phyloP scores from a whole-genome alignment of 2,113 vertebrate species.

The Rhineura floridana region DNA sequence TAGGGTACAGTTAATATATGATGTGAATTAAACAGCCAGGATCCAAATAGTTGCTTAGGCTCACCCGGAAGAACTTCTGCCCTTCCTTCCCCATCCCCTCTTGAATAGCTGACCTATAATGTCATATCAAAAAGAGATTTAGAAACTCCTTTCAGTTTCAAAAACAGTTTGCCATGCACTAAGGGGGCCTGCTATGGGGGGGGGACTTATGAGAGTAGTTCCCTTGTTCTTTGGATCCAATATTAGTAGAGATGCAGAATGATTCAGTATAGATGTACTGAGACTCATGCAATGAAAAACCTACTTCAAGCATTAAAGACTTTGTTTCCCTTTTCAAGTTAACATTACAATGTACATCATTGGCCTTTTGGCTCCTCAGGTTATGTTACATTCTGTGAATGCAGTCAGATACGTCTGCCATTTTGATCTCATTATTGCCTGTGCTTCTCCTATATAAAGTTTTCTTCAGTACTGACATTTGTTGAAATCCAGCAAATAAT shows the following conservation, averaged over 20 bases:
- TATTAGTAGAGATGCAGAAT: constrained; percentile 3
- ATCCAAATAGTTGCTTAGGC: background rate
- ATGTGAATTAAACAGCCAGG: background rate
- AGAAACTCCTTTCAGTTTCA: background rate
- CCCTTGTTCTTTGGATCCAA: background rate
- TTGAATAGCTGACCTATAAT: background rate
- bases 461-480: constrained; percentile 25
- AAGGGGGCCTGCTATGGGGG: background rate
- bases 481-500: constrained; percentile 19
- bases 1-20: background rate
- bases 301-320: constrained; percentile 37
- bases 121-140: background rate
- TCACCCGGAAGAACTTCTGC: background rate
- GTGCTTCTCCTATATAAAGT: background rate
- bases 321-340: constrained; percentile 26
- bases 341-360: background rate
- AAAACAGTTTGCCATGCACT: background rate
- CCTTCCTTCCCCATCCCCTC: background rate
- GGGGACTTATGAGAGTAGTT: background rate
- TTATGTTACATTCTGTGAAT: background rate
- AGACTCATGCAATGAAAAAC: constrained; percentile 35
- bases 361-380: background rate
- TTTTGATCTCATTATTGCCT: background rate
- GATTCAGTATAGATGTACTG: background rate
- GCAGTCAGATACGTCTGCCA: constrained; percentile 23